Conservation (phyloP, 1,140 invertebrate genomes). For the Nymphalis io region DNA sequence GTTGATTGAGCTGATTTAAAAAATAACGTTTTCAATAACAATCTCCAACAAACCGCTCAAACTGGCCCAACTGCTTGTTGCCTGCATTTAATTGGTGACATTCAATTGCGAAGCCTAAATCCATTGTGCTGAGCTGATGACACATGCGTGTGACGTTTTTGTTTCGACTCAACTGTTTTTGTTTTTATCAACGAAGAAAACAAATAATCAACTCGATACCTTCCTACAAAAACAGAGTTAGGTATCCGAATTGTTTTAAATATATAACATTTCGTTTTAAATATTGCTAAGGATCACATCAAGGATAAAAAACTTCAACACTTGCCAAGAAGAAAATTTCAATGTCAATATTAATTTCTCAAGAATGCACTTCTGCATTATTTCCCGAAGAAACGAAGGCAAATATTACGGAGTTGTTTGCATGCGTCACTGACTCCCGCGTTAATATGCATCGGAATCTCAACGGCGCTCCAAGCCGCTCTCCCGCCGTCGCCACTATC, state of each 20-base stretch:
- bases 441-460: conserved; percentile 11
- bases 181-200: too few relatives aligned
- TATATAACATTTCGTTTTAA: too few relatives aligned
- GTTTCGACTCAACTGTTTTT: too few relatives aligned
- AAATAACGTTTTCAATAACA: conserved; percentile 21
- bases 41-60: conserved; percentile 20
- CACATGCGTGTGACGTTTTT: too few relatives aligned
- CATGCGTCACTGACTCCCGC: conserved; percentile 12
- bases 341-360: background rate
- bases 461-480: background rate
- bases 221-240: too few relatives aligned
- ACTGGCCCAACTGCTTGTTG: background rate
- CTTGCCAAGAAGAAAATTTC: background rate
- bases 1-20: conserved; percentile 9
- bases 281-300: too few relatives aligned
- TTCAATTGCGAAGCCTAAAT: background rate
- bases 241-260: too few relatives aligned
- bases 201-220: too few relatives aligned
- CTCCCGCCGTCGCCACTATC: background rate
- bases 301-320: background rate
- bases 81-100: background rate
- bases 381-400: background rate
- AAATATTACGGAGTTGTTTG: conserved; percentile 14
- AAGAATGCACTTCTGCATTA: conserved; percentile 1
- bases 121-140: background rate